Evolutionary conservation across 2,113 vertebrate species (phyloP), one percentile per base, ranked within the genome.

Genomic region (Caracal caracal): DNA sequence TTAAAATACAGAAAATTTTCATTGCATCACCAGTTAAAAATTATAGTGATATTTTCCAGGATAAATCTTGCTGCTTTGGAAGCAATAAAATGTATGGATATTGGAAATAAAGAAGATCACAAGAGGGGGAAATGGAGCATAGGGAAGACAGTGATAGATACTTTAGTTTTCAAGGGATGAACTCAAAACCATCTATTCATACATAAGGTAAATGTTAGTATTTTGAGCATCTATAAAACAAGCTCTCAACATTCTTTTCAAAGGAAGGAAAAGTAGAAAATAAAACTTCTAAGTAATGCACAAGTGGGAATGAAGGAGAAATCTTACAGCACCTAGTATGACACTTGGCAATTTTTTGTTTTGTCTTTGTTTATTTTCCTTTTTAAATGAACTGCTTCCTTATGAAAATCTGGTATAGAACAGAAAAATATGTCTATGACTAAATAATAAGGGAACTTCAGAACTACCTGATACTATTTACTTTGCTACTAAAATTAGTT

Each of bases 191-290:
- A 33, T 35, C 49, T 84, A 30, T 24, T 70, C 20, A n/a, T 9
- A 83, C n/a, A 11, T 40, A 59, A 80, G 37, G 15, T 33, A 94
- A 90, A 68, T 43, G 0, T 93, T 83, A 63, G 17, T 92, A 87
- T 79, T 85, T 68, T 95, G 91, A 93, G 11, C 22, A 87, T 65
- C 40, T 87, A 11, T 76, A 83, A 95, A 90, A 53, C 26, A 91
- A 65, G 13, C 5, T 90, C 40, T 86, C 20, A 89, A 88, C 10
- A 92, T n/a, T 71, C 24, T 73, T 87, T 90, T 43, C 49, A 53
- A 79, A 94, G 35, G 66, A 75, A 90, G 26, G 24, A 86, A n/a
- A 90, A 75, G 3, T 30, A 88, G 22, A 79, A 90, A 94, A 47
- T 11, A 87, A 63, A 75, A 70, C 3, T 82, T 49, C 30, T 78